phyloP scores from a whole-genome alignment of 2,797 vertebrate genomes.

The Danio kyathit region DNA sequence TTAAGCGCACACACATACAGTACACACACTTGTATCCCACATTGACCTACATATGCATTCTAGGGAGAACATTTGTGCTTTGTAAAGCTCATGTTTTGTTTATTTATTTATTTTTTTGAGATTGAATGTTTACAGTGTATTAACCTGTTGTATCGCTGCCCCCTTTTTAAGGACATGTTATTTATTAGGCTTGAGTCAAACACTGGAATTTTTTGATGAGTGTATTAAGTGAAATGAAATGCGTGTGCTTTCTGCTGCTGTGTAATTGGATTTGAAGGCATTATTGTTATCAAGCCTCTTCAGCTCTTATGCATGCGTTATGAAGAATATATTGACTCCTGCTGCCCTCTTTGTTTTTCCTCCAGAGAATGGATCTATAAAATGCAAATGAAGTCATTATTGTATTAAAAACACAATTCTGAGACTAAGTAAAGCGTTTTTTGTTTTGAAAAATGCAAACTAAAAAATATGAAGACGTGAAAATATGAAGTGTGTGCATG shows the following conservation, averaged over 20 bases:
- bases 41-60: slow-evolving; percentile 37
- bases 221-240: not conserved
- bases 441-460: too few species aligned
- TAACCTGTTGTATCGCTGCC: too few species aligned
- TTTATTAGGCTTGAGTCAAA: too few species aligned
- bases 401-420: not conserved
- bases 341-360: not conserved
- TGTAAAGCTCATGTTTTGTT: not conserved
- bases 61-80: not conserved
- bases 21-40: not conserved
- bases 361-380: not conserved
- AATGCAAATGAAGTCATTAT: not conserved
- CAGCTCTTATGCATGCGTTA: not conserved
- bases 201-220: not conserved
- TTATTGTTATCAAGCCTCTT: not conserved
- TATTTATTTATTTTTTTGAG: not conserved
- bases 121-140: not conserved
- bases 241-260: not conserved
- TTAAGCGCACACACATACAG: not conserved
- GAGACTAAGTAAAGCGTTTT: too few species aligned
- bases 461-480: too few species aligned
- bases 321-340: slow-evolving; percentile 2
- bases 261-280: not conserved
- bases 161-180: too few species aligned
- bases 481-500: too few species aligned